Percentiles rank a stretch among this genome's conserved stretches.
phyloP scores from a whole-genome alignment of 2,888 invertebrate genomes.

The Loripinus fragilis region DNA sequence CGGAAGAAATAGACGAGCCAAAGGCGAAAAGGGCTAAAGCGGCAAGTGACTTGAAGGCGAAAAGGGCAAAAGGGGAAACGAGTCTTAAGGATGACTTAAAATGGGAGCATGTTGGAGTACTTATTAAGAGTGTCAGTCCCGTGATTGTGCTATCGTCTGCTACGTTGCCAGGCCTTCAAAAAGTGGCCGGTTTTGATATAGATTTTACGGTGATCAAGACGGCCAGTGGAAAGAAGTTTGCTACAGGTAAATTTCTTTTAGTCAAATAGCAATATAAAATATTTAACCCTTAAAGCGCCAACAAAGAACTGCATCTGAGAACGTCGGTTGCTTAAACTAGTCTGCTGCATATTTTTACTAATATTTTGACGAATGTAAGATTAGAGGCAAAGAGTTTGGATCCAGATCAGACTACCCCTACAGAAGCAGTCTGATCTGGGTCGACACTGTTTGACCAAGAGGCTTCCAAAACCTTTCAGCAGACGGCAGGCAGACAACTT shows the following conservation, averaged over 20 bases:
- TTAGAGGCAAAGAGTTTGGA: no score
- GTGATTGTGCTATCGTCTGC: slow-evolving; percentile 72
- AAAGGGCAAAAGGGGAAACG: slow-evolving; percentile 76
- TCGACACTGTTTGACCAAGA: no score
- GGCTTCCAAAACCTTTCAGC: no score
- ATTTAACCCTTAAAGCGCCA: no score
- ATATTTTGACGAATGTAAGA: no score
- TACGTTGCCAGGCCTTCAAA: slow-evolving; percentile 68
- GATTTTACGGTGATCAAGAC: slow-evolving; percentile 82
- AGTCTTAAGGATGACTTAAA: slow-evolving; percentile 68
- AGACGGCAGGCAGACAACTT: no score
- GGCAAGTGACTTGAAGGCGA: slow-evolving; percentile 68
- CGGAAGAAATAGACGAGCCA: neutral
- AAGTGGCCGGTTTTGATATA: slow-evolving; percentile 83
- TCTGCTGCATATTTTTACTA: no score
- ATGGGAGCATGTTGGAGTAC: slow-evolving; percentile 73
- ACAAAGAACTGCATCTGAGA: no score
- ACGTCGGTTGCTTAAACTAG: no score
- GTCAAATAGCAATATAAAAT: no score
- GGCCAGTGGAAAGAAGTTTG: slow-evolving; percentile 81
- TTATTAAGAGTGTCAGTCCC: slow-evolving; percentile 71
- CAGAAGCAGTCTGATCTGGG: no score
- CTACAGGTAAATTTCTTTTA: slow-evolving; percentile 65
- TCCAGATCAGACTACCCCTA: no score
- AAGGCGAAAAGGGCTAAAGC: slow-evolving; percentile 87